phyloP scores from a whole-genome alignment of 2,797 vertebrate genomes.

The Adelosebastes latens region DNA sequence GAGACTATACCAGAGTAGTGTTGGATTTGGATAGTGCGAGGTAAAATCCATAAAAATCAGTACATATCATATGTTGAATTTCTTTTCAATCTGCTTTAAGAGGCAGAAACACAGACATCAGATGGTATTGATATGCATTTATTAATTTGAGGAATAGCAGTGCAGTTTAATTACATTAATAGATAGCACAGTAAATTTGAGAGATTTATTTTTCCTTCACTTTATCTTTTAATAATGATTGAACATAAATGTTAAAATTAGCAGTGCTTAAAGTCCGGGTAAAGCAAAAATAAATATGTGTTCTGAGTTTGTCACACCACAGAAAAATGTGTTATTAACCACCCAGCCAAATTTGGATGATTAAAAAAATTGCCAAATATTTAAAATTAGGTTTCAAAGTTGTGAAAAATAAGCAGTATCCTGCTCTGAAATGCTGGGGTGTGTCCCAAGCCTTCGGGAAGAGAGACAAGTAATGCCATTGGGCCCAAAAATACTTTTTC shows the following conservation, averaged over 20 bases:
- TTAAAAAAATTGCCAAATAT: too few relatives aligned
- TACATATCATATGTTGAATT: not conserved
- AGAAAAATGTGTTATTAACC: too few relatives aligned
- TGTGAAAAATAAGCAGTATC: too few relatives aligned
- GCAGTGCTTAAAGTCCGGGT: not conserved
- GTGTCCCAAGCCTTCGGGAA: too few relatives aligned
- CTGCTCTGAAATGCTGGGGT: too few relatives aligned
- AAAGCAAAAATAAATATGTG: too few relatives aligned
- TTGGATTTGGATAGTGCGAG: not conserved
- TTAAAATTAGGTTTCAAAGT: too few relatives aligned
- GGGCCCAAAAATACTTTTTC: too few relatives aligned
- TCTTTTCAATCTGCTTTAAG: not conserved
- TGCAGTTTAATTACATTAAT: not conserved
- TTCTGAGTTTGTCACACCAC: too few relatives aligned
- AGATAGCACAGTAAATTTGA: not conserved
- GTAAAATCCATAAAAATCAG: not conserved
- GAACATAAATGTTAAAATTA: not conserved
- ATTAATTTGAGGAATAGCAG: too few relatives aligned
- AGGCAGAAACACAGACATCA: not conserved
- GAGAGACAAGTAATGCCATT: too few relatives aligned
- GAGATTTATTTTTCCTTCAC: fast-evolving
- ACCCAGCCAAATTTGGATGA: too few relatives aligned
- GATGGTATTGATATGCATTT: not conserved
- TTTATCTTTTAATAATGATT: not conserved
- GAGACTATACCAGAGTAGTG: not conserved